Percentiles rank a stretch among this genome's conserved stretches.
These are phyloP conservation scores for Jaculus jaculus DNA, from an alignment of 2,113 vertebrate genomes.

Conservation along the genomic window DNA sequence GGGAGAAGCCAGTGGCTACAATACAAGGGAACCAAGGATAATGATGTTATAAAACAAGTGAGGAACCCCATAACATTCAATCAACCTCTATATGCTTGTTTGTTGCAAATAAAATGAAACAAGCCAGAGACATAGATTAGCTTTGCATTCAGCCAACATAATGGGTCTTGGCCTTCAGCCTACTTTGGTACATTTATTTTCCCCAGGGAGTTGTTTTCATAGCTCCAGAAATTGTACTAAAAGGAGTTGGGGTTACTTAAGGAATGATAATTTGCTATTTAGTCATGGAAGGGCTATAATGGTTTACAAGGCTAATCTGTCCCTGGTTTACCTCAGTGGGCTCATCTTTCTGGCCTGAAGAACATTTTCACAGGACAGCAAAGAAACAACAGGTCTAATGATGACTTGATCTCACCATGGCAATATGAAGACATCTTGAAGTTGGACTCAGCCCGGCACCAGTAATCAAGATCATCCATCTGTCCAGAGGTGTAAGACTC, in stretches of 20 bases:
- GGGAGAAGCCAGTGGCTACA: not conserved
- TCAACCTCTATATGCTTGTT: constrained; percentile 31
- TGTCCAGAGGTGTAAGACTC: not conserved
- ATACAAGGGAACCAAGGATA: not conserved
- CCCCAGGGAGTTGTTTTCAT: constrained; percentile 24
- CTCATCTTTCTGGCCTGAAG: constrained; percentile 5
- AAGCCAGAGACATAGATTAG: not conserved
- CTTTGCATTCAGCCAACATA: constrained; percentile 44
- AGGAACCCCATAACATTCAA: constrained; percentile 44
- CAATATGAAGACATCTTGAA: not conserved
- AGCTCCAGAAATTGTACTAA: not conserved
- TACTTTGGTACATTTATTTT: constrained; percentile 62
- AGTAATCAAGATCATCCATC: not conserved
- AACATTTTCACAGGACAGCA: not conserved
- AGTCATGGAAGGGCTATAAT: constrained; percentile 25
- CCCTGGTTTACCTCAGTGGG: constrained; percentile 23
- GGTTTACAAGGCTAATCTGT: constrained; percentile 16
- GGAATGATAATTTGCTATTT: constrained; percentile 60
- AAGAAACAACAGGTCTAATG: constrained; percentile 11
- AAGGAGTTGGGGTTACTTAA: constrained; percentile 50
- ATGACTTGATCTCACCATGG: not conserved
- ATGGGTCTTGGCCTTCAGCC: constrained; percentile 59
- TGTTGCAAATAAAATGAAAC: constrained; percentile 7
- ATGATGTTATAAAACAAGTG: constrained; percentile 9
- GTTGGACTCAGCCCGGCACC: not conserved